These are phyloP conservation scores for Charina bottae DNA, from an alignment of 2,113 vertebrate genomes.

Conservation along the genomic window DNA sequence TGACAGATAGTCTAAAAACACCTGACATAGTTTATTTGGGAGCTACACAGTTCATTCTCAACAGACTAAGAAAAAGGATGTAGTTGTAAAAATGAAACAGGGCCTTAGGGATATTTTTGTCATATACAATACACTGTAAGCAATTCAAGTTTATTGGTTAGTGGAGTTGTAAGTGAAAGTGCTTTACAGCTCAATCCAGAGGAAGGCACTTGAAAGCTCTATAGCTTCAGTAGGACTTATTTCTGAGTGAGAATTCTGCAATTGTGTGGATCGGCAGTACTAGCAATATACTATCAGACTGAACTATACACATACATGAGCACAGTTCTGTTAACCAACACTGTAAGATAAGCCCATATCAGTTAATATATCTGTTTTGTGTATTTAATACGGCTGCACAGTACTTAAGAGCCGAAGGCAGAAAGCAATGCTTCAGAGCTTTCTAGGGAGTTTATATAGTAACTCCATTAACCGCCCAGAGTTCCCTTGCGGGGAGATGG, in stretches of 20 bases:
- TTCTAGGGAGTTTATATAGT: not conserved
- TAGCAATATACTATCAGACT: not conserved
- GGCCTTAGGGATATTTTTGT: not conserved
- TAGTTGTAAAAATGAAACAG: slow-evolving; percentile 9
- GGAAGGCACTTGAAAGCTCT: not conserved
- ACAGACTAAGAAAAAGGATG: slow-evolving; percentile 30
- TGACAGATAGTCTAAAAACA: not conserved
- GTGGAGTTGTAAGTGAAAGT: not conserved
- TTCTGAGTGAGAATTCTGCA: not conserved
- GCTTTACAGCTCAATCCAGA: not conserved
- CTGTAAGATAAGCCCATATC: not conserved
- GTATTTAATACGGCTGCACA: not conserved
- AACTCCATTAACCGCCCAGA: no score
- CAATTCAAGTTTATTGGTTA: slow-evolving; percentile 30
- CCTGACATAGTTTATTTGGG: slow-evolving; percentile 15
- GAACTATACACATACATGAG: not conserved
- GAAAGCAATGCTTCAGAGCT: not conserved
- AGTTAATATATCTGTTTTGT: not conserved
- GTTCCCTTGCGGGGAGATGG: no score
- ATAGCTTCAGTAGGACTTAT: not conserved
- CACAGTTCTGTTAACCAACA: not conserved
- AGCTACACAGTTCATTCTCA: slow-evolving; percentile 25
- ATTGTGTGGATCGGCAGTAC: not conserved
- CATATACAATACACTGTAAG: slow-evolving; percentile 11
- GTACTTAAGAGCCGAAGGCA: not conserved